Percentiles rank a stretch among this genome's conserved stretches.
Conservation (phyloP, 2,888 invertebrate genomes). For the Acrocyrtus sp. region DNA sequence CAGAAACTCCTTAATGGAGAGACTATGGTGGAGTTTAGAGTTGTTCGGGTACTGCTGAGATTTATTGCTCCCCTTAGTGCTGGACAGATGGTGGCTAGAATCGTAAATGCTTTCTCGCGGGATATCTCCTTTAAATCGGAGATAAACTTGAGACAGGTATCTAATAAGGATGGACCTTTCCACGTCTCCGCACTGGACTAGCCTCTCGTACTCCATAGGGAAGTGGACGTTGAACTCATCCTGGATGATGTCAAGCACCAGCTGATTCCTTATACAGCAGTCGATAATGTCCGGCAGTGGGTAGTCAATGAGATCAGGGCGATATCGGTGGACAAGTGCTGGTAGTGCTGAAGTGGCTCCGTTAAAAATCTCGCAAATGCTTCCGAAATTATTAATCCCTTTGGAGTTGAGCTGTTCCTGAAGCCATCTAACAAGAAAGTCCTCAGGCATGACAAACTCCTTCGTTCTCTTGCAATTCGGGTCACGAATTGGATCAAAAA, state of each 20-base stretch:
- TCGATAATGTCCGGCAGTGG: slow-evolving; percentile 54
- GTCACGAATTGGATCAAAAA: slow-evolving; percentile 46
- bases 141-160: slow-evolving; percentile 56
- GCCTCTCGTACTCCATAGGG: slow-evolving; percentile 41
- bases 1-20: slow-evolving; percentile 50
- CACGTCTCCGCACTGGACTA: slow-evolving; percentile 31
- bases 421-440: slow-evolving; percentile 56
- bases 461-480: slow-evolving; percentile 20
- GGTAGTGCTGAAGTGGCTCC: slow-evolving; percentile 53
- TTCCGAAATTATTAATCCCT: slow-evolving; percentile 33
- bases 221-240: slow-evolving; percentile 56
- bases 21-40: slow-evolving; percentile 48
- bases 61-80: not conserved
- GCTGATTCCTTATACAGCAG: slow-evolving; percentile 54
- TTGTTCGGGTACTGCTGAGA: slow-evolving; percentile 41
- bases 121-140: slow-evolving; percentile 55
- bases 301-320: slow-evolving; percentile 61
- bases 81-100: not conserved
- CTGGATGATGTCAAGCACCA: slow-evolving; percentile 58
- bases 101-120: slow-evolving; percentile 32
- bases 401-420: slow-evolving; percentile 36
- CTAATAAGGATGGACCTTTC: slow-evolving; percentile 35
- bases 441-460: slow-evolving; percentile 46
- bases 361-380: slow-evolving; percentile 55
- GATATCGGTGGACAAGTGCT: slow-evolving; percentile 54